Conservation (phyloP, 2,888 invertebrate species). For the Drosophila infuscata region DNA sequence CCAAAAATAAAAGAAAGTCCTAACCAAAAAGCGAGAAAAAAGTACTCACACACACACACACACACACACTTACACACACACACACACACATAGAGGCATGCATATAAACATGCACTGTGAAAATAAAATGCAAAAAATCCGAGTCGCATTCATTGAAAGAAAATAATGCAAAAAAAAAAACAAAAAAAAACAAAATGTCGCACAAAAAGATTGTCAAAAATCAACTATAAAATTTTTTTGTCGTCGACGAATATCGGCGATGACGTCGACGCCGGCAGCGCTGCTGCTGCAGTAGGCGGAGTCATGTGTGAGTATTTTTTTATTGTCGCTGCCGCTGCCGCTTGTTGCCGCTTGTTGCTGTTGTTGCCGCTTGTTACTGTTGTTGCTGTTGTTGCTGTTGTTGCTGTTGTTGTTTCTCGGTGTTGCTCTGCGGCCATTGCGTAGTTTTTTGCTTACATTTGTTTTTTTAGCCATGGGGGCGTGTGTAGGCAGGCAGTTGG, state of each 20-base stretch:
- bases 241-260: slow-evolving; percentile 36
- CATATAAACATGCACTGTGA: slow-evolving; percentile 32
- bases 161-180: slow-evolving; percentile 49
- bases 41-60: slow-evolving; percentile 11
- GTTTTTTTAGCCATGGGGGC: slow-evolving; percentile 76
- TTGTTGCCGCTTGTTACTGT: slow-evolving; percentile 16
- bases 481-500: slow-evolving; percentile 71
- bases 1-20: slow-evolving; percentile 39
- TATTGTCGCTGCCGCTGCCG: slow-evolving; percentile 27
- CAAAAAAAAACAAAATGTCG: slow-evolving; percentile 39
- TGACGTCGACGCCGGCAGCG: slow-evolving; percentile 35
- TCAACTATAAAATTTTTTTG: slow-evolving; percentile 69
- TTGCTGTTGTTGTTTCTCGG: slow-evolving; percentile 23
- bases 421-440: slow-evolving; percentile 71
- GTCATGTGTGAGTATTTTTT: slow-evolving; percentile 69
- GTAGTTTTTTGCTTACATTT: slow-evolving; percentile 72
- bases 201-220: slow-evolving; percentile 72
- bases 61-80: slow-evolving; percentile 19
- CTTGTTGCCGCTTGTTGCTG: slow-evolving; percentile 30
- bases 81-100: slow-evolving; percentile 2
- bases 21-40: slow-evolving; percentile 56
- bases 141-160: slow-evolving; percentile 31
- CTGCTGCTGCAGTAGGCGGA: slow-evolving; percentile 64
- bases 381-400: slow-evolving; percentile 31
- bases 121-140: slow-evolving; percentile 74